These are phyloP conservation scores for Ylistrum balloti DNA, from an alignment of 1,140 invertebrate genomes.

Conservation along the genomic window DNA sequence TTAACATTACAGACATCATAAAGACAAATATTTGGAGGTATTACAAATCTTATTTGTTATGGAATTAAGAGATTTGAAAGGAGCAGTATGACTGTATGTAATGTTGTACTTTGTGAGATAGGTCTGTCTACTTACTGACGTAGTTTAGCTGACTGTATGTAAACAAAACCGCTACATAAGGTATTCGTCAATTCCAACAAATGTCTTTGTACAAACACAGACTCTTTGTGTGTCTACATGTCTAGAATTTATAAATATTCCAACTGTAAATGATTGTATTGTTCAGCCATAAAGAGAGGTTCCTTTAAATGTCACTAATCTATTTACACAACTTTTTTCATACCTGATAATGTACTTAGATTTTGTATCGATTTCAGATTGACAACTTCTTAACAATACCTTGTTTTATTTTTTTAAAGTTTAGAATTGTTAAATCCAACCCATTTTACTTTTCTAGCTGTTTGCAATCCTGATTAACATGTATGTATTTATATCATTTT, in stretches of 20 bases:
- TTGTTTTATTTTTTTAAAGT: neutral
- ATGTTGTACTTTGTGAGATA: neutral
- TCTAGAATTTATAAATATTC: neutral
- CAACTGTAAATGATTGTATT: neutral
- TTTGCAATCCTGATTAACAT: too few species aligned
- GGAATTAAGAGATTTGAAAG: neutral
- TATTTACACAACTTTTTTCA: neutral
- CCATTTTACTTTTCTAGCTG: neutral
- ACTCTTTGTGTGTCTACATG: neutral
- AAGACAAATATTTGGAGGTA: neutral
- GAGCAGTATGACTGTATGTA: neutral
- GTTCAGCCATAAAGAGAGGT: neutral
- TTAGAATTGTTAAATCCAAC: neutral
- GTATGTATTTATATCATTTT: too few species aligned
- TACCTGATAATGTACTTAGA: neutral
- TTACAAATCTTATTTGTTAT: neutral
- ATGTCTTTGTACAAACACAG: neutral
- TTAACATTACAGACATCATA: neutral
- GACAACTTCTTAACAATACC: neutral
- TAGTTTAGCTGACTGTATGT: neutral
- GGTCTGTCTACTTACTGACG: slow-evolving; percentile 1
- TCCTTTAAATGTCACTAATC: neutral
- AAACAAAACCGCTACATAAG: neutral
- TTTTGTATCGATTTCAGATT: neutral
- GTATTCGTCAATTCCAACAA: slow-evolving; percentile 2